A percentile compares a stretch with the other conserved stretches of the same genome.
Conservation (phyloP, 2,797 vertebrate genomes). For the Miichthys miiuy region DNA sequence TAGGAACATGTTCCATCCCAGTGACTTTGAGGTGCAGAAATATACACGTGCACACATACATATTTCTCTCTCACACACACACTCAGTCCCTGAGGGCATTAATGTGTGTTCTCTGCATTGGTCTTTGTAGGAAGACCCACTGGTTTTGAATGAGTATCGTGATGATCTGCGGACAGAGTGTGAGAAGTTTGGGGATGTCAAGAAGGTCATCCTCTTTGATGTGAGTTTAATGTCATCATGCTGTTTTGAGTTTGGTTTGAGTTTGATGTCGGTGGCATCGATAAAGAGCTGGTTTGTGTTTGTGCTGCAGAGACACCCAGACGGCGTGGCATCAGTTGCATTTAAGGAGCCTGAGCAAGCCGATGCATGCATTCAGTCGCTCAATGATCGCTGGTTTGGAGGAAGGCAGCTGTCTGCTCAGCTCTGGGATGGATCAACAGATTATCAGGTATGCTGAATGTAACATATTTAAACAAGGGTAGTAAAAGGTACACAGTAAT, state of each 20-base stretch:
- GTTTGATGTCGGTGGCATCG: background rate
- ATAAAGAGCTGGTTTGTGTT: conserved; percentile 13
- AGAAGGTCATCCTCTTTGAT: conserved; percentile 97
- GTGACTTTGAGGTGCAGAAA: conserved; percentile 93
- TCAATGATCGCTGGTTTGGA: conserved; percentile 97
- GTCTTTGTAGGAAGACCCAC: conserved; percentile 91
- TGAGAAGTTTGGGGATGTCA: conserved; percentile 97
- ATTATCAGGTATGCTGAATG: conserved; percentile 90
- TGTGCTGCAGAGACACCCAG: conserved; percentile 91
- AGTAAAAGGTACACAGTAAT: no score
- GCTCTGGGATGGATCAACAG: conserved; percentile 93
- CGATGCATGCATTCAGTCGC: conserved; percentile 88
- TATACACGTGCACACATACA: background rate
- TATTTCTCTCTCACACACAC: background rate
- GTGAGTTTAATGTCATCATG: conserved; percentile 83
- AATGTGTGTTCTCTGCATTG: conserved; percentile 1
- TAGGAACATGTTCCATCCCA: conserved; percentile 98
- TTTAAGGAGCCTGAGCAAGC: conserved; percentile 93
- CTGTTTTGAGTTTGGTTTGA: background rate
- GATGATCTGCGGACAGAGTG: conserved; percentile 95
- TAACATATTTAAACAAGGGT: background rate
- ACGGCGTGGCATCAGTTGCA: conserved; percentile 93
- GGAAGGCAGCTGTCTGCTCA: conserved; percentile 91
- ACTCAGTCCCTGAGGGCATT: background rate
- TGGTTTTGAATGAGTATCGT: conserved; percentile 96